Evolutionary conservation across 1,140 invertebrate genomes (phyloP).

Genomic region (Amphibalanus amphitrite): DNA sequence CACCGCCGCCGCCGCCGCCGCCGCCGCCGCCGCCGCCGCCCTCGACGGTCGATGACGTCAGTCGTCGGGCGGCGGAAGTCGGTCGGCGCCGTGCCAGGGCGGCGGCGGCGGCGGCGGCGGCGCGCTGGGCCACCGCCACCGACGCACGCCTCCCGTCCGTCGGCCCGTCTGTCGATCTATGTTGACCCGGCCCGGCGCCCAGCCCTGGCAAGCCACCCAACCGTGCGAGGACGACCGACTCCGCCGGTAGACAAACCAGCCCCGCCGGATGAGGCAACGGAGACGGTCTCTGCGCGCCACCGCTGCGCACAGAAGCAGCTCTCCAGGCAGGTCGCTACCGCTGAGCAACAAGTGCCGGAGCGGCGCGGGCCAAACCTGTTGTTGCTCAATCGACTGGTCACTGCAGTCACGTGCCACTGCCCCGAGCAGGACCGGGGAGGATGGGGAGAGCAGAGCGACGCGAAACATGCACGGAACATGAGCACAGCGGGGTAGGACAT

Average conservation of each 20-base stretch:
- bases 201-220: conserved; percentile 8
- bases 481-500: not conserved
- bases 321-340: not conserved
- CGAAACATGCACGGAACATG: not conserved
- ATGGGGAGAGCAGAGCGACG: not conserved
- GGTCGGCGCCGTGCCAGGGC: conserved; percentile 5
- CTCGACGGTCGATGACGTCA: conserved; percentile 3
- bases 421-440: not conserved
- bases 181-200: conserved; percentile 10
- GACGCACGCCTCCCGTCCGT: conserved; percentile 10
- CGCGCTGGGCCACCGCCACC: conserved; percentile 5
- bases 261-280: no score
- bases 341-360: no score
- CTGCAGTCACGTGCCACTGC: not conserved
- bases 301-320: not conserved
- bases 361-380: no score
- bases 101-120: not conserved
- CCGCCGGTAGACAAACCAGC: no score
- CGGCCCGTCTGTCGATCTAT: conserved; percentile 8
- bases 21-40: conserved; percentile 4
- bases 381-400: conserved; percentile 5
- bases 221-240: no score
- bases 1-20: conserved; percentile 9
- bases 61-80: conserved; percentile 5
- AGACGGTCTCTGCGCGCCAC: not conserved